Conservation (phyloP, 2,888 invertebrate species). For the Chelonus formosanus region DNA sequence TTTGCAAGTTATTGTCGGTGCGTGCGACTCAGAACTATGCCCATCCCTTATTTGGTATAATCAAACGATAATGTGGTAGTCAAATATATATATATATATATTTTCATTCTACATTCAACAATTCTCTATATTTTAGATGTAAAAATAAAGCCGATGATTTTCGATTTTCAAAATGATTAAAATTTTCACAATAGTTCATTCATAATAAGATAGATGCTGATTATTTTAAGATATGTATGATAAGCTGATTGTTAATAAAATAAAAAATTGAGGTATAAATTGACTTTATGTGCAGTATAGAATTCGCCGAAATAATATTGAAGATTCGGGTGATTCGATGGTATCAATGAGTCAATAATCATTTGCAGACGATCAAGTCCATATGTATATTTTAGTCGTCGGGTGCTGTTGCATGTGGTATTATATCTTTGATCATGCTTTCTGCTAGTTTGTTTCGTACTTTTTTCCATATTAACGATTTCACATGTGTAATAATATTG, state of each 20-base stretch:
- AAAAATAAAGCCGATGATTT: no score
- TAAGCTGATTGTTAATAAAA: no score
- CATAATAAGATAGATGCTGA: no score
- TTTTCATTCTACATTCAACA: background rate
- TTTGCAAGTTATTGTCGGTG: slow-evolving; percentile 55
- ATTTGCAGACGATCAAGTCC: slow-evolving; percentile 40
- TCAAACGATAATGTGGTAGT: background rate
- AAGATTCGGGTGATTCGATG: slow-evolving; percentile 17
- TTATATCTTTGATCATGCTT: slow-evolving; percentile 32
- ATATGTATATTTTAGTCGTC: slow-evolving; percentile 7
- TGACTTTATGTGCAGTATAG: background rate
- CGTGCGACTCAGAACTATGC: slow-evolving; percentile 51
- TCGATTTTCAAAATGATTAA: no score
- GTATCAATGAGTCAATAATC: slow-evolving; percentile 43
- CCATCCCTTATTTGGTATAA: slow-evolving; percentile 41
- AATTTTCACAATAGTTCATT: no score
- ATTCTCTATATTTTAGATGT: no score
- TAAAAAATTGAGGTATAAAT: background rate
- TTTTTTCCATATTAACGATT: no score
- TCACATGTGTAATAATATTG: no score
- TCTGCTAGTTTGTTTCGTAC: slow-evolving; percentile 2
- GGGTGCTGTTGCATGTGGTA: slow-evolving; percentile 34
- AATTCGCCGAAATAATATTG: background rate
- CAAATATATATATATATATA: background rate
- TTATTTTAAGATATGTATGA: no score